These are phyloP conservation scores for Gopherus flavomarginatus DNA, from an alignment of 2,113 vertebrate genomes.

Conservation along the genomic window DNA sequence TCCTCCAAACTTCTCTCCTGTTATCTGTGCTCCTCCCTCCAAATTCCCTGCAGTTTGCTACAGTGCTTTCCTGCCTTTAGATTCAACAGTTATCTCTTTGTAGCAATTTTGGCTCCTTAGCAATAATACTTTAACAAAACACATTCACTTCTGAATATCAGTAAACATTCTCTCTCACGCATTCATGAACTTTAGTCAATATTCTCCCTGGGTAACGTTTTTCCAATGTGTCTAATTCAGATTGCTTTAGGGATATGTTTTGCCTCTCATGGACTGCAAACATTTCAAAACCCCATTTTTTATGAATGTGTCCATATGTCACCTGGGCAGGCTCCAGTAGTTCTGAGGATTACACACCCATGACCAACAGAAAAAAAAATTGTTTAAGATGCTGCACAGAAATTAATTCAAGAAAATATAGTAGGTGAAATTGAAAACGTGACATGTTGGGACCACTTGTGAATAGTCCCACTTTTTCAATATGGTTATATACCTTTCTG, in stretches of 20 bases:
- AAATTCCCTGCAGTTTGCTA: neutral
- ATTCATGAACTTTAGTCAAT: neutral
- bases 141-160: neutral
- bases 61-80: neutral
- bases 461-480: neutral
- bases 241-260: neutral
- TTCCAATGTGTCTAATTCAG: neutral
- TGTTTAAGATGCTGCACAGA: neutral
- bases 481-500: neutral
- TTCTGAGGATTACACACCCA: neutral
- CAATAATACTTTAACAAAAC: neutral
- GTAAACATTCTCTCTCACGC: neutral
- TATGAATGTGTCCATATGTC: neutral
- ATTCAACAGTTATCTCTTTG: neutral
- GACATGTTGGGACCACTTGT: neutral
- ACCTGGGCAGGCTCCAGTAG: neutral
- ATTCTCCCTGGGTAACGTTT: neutral
- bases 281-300: neutral
- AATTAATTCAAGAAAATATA: neutral
- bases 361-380: neutral
- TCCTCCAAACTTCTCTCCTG: neutral
- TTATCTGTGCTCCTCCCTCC: rapidly evolving
- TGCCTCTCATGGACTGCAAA: neutral
- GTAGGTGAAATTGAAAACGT: neutral
- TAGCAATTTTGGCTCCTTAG: neutral